Base-by-base conservation (phyloP, 2,113 vertebrate genomes). In the Dinomys branickii region DNA sequence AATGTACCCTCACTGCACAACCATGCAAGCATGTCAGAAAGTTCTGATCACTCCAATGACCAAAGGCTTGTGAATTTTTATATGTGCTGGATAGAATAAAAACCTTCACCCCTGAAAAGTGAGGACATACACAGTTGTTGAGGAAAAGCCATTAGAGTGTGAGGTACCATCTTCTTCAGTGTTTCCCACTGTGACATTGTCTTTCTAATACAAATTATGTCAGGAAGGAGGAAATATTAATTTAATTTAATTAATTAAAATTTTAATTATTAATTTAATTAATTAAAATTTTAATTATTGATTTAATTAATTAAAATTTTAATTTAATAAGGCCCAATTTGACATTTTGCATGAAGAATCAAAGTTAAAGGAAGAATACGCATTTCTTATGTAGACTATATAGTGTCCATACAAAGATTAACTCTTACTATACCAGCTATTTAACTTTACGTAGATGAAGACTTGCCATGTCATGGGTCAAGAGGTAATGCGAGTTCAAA, bases 161-260 rank as follows among this genome's bases (percentile, higher is more conserved):
- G 56, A 52, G 17, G 1, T 10, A 38, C 30, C 59, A 44, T 33
- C 28, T 67, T 28, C 38, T 38, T 59, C 6, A 14, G 19, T 88
- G 54, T 41, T 47, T 92, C 19, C 22, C 30, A 38, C 24, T 78
- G 13, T 47, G 24, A 65, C 35, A 50, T 82, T 91, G 3, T 33
- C 61, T 96, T 96, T 86, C 97, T 91, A 90, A 89, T n/a, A 41
- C 83, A 54, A 54, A 80, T 54, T 54, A 35, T 52, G 50, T 80
- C 33, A 77, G 38, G 24, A 77, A 77, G 73, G 19, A 13, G 33
- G 26, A 50, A 93, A 93, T 54, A 63, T 22, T n/a, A n/a, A n/a
- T n/a, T n/a, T n/a, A n/a, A n/a, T n/a, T n/a, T n/a, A n/a, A n/a
- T n/a, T n/a, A n/a, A n/a, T n/a, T n/a, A n/a, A n/a, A n/a, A n/a